phyloP scores from a whole-genome alignment of 2,888 invertebrate species.

The Eretmocerus hayati region DNA sequence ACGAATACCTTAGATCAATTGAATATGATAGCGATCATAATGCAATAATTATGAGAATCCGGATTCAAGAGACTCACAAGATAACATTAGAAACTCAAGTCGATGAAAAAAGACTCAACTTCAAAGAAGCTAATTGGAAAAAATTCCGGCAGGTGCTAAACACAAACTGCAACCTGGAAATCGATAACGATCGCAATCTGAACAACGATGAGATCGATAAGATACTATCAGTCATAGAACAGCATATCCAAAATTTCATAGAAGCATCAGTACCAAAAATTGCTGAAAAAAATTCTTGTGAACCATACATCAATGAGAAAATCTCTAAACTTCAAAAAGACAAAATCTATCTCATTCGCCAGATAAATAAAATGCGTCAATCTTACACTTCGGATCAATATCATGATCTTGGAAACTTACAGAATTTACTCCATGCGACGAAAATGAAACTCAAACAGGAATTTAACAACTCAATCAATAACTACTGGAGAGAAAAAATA shows the following conservation, averaged over 20 bases:
- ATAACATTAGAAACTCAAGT: too few species aligned
- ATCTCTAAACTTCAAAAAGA: not conserved
- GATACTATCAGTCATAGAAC: not conserved
- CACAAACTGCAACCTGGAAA: not conserved
- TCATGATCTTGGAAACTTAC: not conserved
- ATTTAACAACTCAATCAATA: not conserved
- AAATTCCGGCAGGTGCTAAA: not conserved
- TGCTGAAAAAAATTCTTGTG: not conserved
- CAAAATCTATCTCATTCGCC: not conserved
- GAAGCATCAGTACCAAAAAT: not conserved
- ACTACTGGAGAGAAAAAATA: not conserved
- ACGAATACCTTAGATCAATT: not conserved
- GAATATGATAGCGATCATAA: conserved; percentile 1
- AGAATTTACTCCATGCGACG: not conserved
- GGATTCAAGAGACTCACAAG: not conserved
- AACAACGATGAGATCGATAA: not conserved
- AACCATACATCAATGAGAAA: not conserved
- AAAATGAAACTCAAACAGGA: not conserved
- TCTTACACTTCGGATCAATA: not conserved
- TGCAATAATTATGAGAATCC: not conserved
- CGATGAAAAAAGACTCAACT: not conserved
- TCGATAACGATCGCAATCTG: not conserved
- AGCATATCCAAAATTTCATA: not conserved
- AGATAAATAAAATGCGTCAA: not conserved
- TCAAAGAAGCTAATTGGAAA: conserved; percentile 2